These are phyloP conservation scores for Heterochromis multidens DNA, from an alignment of 2,113 vertebrate genomes.

Conservation along the genomic window DNA sequence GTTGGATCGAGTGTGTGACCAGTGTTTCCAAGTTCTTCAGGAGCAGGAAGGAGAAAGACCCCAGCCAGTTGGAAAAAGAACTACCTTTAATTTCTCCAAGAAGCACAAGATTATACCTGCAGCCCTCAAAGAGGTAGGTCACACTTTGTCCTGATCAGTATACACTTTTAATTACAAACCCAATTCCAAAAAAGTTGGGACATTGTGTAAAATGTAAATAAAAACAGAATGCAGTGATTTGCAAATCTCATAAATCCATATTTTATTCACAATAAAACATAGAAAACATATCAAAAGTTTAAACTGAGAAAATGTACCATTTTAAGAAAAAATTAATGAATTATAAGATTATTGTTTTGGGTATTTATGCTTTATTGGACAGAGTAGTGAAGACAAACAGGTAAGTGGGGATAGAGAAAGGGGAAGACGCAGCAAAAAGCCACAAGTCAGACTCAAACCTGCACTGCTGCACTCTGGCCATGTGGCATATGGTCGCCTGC, in stretches of 20 bases:
- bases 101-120: slow-evolving; percentile 94
- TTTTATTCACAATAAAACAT: background rate
- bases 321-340: no score
- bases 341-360: no score
- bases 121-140: slow-evolving; percentile 88
- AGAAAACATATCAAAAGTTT: background rate
- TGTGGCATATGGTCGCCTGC: no score
- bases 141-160: background rate
- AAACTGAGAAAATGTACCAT: no score
- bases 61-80: slow-evolving; percentile 72
- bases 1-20: slow-evolving; percentile 90
- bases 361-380: no score
- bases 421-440: no score
- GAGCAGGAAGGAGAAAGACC: slow-evolving; percentile 57
- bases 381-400: no score
- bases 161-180: background rate
- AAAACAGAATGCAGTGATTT: background rate
- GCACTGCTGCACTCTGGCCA: no score
- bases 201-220: no score
- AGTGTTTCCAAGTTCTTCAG: slow-evolving; percentile 85
- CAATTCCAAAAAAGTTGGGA: no score
- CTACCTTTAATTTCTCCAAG: slow-evolving; percentile 76
- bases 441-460: no score
- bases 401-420: no score
- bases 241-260: background rate